Conservation (phyloP, 2,113 vertebrate species). For the Myotis yumanensis region DNA sequence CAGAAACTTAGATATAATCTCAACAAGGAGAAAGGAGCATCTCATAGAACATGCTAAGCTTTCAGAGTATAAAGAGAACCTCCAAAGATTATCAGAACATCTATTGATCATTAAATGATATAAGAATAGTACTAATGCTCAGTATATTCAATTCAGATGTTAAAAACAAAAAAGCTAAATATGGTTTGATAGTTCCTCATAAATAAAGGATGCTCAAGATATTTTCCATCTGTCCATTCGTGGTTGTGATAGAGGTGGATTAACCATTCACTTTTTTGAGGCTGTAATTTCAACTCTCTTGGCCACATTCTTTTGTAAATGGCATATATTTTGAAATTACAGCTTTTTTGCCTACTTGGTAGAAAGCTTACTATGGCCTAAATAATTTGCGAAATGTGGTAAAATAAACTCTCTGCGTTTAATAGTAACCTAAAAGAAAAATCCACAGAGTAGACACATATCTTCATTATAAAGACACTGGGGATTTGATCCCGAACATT, state of each 20-base stretch:
- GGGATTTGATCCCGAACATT: neutral
- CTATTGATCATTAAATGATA: neutral
- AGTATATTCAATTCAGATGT: neutral
- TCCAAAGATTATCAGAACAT: neutral
- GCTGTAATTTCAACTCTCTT: neutral
- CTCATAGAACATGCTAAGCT: neutral
- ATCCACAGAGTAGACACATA: neutral
- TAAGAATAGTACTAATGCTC: neutral
- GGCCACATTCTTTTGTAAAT: neutral
- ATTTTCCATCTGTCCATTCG: neutral
- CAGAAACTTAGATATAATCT: neutral
- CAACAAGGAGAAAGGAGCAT: neutral
- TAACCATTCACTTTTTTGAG: neutral
- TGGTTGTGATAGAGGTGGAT: neutral
- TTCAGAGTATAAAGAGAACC: neutral
- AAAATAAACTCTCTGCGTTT: slow-evolving; percentile 23
- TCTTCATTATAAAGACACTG: neutral
- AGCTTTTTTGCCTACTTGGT: neutral
- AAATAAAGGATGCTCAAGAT: neutral
- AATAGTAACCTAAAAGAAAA: neutral
- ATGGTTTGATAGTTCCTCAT: neutral
- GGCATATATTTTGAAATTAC: neutral
- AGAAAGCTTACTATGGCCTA: neutral
- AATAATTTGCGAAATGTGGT: neutral
- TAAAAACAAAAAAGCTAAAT: neutral